A percentile compares a stretch with the other conserved stretches of the same genome.
Conservation (phyloP, 2,888 invertebrate genomes). For the Coelinius sp. region DNA sequence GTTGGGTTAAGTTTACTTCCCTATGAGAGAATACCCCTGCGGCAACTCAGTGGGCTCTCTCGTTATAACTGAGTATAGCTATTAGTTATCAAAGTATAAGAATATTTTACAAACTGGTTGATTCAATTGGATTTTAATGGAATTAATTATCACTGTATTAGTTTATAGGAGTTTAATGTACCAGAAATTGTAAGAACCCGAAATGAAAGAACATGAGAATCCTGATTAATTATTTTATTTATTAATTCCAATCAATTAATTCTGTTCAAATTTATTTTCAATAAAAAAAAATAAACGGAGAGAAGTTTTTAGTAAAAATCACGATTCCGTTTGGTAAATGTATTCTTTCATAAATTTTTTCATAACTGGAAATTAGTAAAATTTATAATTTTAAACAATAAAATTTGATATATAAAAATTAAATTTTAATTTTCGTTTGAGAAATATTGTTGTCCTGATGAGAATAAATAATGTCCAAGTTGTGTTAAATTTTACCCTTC, state of each 20-base stretch:
- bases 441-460: too few relatives aligned
- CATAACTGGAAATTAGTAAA: too few relatives aligned
- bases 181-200: too few relatives aligned
- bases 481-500: too few relatives aligned
- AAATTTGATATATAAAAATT: too few relatives aligned
- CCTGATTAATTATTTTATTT: neutral
- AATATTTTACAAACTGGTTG: conserved; percentile 14
- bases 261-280: neutral
- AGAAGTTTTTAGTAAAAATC: too few relatives aligned
- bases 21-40: conserved; percentile 11
- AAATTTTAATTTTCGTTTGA: too few relatives aligned
- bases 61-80: conserved; percentile 25
- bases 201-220: too few relatives aligned
- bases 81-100: conserved; percentile 36
- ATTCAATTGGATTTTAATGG: neutral
- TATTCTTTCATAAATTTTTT: too few relatives aligned
- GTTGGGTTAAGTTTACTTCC: conserved; percentile 10
- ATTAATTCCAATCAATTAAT: neutral
- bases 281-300: neutral
- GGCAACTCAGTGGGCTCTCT: conserved; percentile 28
- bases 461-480: too few relatives aligned
- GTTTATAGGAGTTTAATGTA: neutral
- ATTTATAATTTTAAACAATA: too few relatives aligned
- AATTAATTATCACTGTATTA: neutral
- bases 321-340: too few relatives aligned